Evolutionary conservation across 1,140 invertebrate species (phyloP), one percentile per base, ranked within the genome.

Genomic region (Megalonaias nervosa): DNA sequence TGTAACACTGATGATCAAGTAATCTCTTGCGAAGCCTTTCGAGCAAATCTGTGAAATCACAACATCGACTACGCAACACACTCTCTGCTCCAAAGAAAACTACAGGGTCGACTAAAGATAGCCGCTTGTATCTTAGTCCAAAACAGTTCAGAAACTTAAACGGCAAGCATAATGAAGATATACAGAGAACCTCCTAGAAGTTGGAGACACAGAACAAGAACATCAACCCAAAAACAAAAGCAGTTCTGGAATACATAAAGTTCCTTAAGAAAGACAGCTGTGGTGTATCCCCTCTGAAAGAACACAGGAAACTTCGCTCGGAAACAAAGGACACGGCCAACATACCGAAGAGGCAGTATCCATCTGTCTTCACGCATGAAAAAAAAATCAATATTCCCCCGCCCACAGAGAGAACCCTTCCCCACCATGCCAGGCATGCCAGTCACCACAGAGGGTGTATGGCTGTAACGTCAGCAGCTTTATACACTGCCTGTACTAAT

Each of bases 211-310:
- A 16, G 61, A 73, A 16, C 1, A 19, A 21, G 19, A 61, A 13
- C n/a, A 73, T 2, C 55, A 19, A 55, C 14, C 70, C 14, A 21
- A 14, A 62, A 61, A 15, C 6, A 19, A 17, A 79, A 79, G 62
- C 9, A 55, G n/a, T 79, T 79, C n/a, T 79, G 66, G 71, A 19
- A 58, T 79, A 70, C 59, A 74, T 79, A 0, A 74, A 79, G 19
- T 23, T 66, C 16, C 66, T 68, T 38, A 74, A 59, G 38, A 64
- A 59, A 26, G 58, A 73, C 55, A 74, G 59, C 31, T 38, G 14
- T 38, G 77, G 77, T 15, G 61, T 74, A 11, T 16, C 77, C 56
- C 70, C 76, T 31, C 60, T 78, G 19, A 67, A 23, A 62, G 58
- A 67, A 9, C 31, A 73, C 16, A 71, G 59, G 6, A 60, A 59